Base-by-base conservation (phyloP, 2,113 vertebrate species). In the Microtus richardsoni region DNA sequence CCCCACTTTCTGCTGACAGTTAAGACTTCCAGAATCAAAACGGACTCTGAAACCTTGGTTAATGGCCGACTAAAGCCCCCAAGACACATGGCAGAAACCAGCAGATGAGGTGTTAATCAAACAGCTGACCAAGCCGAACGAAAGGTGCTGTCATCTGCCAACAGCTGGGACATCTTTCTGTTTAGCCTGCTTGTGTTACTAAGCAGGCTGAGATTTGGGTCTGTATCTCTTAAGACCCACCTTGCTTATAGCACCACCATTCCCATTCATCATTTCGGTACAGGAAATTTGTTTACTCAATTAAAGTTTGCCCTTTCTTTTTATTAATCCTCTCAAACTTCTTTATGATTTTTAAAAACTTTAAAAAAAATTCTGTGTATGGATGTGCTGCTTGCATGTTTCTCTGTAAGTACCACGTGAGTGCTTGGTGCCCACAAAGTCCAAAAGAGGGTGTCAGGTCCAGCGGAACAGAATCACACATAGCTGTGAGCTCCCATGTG, bases 31-130 rank as follows among this genome's bases (percentile, higher is more conserved):
- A 91, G 74, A 93, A 91, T 90, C 75, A 60, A 71, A 93, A 86
- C 22, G 33, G 47, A 3, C 73, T 90, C 47, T 93, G 44, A 95
- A 95, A 83, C 74, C 85, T 52, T 93, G n/a, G 64, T 97, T 94
- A 94, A 91, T 39, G 60, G 68, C 60, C 74, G 88, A 91, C 36
- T 0, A 4, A 62, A 94, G 95, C 94, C 30, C 14, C 44, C 39
- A 52, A 94, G 16, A 47, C 68, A 88, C 93, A 73, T 13, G 92
- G 91, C 49, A 92, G 85, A 90, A 95, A 80, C 19, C 39, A 86
- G 52, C 71, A 97, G 84, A 39, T 66, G 33, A 70, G 96, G 95
- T n/a, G 91, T 54, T 44, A 82, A 89, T 54, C 68, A 94, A 94
- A 70, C 47, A 90, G 28, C 19, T 82, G 26, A 47, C 80, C 28